These are phyloP conservation scores for Charina bottae DNA, from an alignment of 2,113 vertebrate species.

Conservation along the genomic window DNA sequence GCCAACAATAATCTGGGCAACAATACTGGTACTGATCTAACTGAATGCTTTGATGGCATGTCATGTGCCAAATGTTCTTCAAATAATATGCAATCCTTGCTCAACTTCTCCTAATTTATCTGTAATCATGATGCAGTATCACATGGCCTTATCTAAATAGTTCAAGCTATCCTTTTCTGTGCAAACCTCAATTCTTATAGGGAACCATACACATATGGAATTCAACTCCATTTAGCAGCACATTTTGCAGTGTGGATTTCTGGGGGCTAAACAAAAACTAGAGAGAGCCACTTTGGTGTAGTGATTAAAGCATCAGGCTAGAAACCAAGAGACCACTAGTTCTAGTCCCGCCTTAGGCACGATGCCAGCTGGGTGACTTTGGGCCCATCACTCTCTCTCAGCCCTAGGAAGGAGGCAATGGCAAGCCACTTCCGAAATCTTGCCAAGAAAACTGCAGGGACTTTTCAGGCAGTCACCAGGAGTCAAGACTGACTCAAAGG, in stretches of 20 bases:
- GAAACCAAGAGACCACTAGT: neutral
- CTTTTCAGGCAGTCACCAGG: neutral
- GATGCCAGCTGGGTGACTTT: neutral
- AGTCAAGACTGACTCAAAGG: neutral
- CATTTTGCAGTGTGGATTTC: neutral
- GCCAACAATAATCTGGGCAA: neutral
- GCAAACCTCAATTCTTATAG: neutral
- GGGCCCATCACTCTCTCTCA: neutral
- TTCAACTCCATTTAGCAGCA: neutral
- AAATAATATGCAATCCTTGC: neutral
- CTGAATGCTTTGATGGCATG: neutral
- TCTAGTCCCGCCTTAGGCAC: neutral
- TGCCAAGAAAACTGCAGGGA: neutral
- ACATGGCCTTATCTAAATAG: neutral
- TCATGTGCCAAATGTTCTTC: neutral
- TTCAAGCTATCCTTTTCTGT: neutral
- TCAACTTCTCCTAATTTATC: neutral
- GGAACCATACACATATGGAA: neutral
- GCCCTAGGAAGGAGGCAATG: neutral
- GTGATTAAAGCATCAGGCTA: neutral
- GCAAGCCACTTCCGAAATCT: neutral
- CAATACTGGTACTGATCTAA: neutral
- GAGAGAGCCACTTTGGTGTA: neutral
- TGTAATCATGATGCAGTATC: too few relatives aligned
- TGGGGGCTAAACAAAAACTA: neutral